phyloP scores from a whole-genome alignment of 2,113 vertebrate species.

The zebrafish (Danio rerio) region GRCz12tu NC_133196.1:20213501-20214000 shows the following conservation, averaged over 20 bases:
- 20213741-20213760: neutral
- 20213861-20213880: slow-evolving; percentile 36
- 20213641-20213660: slow-evolving; percentile 12
- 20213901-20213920: slow-evolving; percentile 64
- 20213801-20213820: slow-evolving; percentile 31
- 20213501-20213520: neutral
- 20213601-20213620: slow-evolving; percentile 2
- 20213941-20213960: slow-evolving; percentile 35
- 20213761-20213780: neutral
- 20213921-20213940: slow-evolving; percentile 42
- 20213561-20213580: slow-evolving; percentile 14
- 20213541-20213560: neutral
- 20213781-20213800: neutral
- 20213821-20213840: slow-evolving; percentile 44
- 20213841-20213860: slow-evolving; percentile 33
- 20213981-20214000: slow-evolving; percentile 66
- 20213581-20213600: neutral
- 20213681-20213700: neutral
- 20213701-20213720: neutral
- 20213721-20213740: neutral
- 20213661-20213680: slow-evolving; percentile 16
- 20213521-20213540: neutral
- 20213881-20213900: slow-evolving; percentile 55
- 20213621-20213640: no score
- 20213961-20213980: slow-evolving; percentile 39